These are phyloP conservation scores for Chaenodraco wilsoni DNA, from an alignment of 2,797 vertebrate species.

Conservation along the genomic window DNA sequence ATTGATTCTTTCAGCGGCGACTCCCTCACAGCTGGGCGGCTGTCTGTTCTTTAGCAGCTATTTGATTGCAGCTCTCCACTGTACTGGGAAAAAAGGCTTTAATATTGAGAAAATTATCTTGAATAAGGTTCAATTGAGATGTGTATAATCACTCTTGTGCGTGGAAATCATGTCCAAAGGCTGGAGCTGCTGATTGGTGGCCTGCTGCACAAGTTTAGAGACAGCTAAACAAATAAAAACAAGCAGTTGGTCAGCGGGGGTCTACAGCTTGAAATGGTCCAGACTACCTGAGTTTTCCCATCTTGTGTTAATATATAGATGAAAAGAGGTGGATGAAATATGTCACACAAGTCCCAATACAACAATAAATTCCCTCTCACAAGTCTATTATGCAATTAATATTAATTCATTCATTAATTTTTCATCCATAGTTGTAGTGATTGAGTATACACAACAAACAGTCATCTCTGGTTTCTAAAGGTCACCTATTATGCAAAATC, in stretches of 20 bases:
- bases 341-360: too few relatives aligned
- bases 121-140: slow-evolving; percentile 58
- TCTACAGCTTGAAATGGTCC: not conserved
- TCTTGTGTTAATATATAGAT: not conserved
- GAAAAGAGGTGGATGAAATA: too few relatives aligned
- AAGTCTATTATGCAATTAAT: too few relatives aligned
- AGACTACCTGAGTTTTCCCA: not conserved
- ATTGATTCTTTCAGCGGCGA: slow-evolving; percentile 38
- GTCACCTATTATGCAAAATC: too few relatives aligned
- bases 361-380: too few relatives aligned
- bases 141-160: slow-evolving; percentile 33
- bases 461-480: too few relatives aligned
- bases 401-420: too few relatives aligned
- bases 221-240: too few relatives aligned
- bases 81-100: not conserved
- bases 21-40: slow-evolving; percentile 57
- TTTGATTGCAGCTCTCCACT: slow-evolving; percentile 53
- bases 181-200: slow-evolving; percentile 38
- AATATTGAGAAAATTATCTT: slow-evolving; percentile 48
- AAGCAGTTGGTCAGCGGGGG: not conserved
- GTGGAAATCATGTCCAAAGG: slow-evolving; percentile 42
- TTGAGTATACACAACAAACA: too few relatives aligned
- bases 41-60: slow-evolving; percentile 28
- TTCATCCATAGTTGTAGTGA: too few relatives aligned
- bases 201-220: slow-evolving; percentile 7